Base-by-base conservation (phyloP, 2,113 vertebrate species). In the Gyps fulvus region DNA sequence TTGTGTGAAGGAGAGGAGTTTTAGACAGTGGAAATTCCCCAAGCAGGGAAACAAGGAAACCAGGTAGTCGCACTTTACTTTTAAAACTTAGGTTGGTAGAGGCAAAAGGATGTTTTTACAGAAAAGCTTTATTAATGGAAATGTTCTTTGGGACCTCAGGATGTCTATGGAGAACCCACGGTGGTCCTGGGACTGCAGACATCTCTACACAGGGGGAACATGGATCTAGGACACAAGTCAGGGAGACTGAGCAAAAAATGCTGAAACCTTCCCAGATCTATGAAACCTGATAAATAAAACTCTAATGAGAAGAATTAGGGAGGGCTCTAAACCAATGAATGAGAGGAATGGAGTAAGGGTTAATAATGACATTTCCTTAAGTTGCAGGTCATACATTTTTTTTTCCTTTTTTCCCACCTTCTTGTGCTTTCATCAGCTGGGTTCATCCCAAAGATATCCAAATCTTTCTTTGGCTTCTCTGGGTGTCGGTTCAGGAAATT, bases 381-480 rank as follows among this genome's bases (percentile, higher is more conserved):
- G 10, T 32, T 3, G 1, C 10, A 78, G 16, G 3, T 12, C 16
- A 20, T 25, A 3, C 10, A 3, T 32, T 1, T 70, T 69, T 3
- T 69, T 70, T 59, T 34, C 7, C 9, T 1, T 4, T 38, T 25
- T 38, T 13, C 96, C 43, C 67, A 99, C 99, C 99, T 99, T 93
- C 99, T 98, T 89, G 99, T 99, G 97, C 98, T 99, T 97, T 99
- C 99, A 22, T 99, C 99, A 58, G 98, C 96, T 4, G 99, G 99
- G 97, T 99, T 99, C 97, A 99, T 98, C 50, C 99, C 99, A 95
- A 99, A 99, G 97, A 99, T 99, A 94, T 99, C 99, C 96, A 99
- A 73, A 70, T 99, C 99, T 83, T 99, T 99, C 95, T 99, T 99
- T n/a, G 97, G 97, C 83, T 99, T 99, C 96, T 99, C 99, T 1